Conservation (phyloP, 1,140 invertebrate genomes). For the Habropoda laboriosa region DNA sequence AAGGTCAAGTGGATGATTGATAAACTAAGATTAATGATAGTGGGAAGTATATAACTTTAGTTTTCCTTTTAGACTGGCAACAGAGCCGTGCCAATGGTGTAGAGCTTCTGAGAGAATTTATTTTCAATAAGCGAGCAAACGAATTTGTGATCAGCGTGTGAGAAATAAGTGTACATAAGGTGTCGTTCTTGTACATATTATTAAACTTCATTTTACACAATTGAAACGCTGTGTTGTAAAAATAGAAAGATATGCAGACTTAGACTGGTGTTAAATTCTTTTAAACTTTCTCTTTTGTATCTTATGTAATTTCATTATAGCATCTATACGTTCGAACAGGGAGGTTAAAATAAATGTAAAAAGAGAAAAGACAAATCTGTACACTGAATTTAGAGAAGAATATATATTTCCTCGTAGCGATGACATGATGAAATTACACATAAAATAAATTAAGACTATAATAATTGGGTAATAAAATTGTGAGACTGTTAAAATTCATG, state of each 20-base stretch:
- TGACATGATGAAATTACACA: background rate
- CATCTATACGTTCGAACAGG: background rate
- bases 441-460: background rate
- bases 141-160: constrained; percentile 37
- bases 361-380: background rate
- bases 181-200: constrained; percentile 36
- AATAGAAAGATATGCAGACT: background rate
- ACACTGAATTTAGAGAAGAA: background rate
- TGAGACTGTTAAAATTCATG: background rate
- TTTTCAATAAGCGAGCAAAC: constrained; percentile 43
- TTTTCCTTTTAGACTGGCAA: background rate
- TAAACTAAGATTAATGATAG: background rate
- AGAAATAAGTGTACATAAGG: constrained; percentile 40
- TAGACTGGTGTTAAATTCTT: background rate
- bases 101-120: constrained; percentile 43
- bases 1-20: background rate
- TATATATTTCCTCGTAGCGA: background rate
- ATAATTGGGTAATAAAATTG: background rate
- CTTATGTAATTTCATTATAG: background rate
- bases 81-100: constrained; percentile 54
- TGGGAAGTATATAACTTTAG: background rate
- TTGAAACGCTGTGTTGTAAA: background rate
- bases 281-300: constrained; percentile 6
- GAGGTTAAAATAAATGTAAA: background rate
- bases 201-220: constrained; percentile 12